These are phyloP conservation scores for Mylabris phalerata DNA, from an alignment of 1,140 invertebrate genomes.

Conservation along the genomic window DNA sequence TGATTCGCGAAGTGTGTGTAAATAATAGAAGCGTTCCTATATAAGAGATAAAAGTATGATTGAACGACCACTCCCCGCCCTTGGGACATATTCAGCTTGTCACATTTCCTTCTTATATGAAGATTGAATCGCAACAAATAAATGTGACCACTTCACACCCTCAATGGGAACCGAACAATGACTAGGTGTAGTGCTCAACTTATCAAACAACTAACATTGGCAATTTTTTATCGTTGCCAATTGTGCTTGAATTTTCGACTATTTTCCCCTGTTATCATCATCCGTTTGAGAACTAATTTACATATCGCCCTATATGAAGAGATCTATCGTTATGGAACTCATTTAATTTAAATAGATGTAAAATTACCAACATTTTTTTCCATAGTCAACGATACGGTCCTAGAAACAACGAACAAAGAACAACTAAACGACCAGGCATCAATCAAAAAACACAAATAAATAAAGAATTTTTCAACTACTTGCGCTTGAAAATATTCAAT, in stretches of 20 bases:
- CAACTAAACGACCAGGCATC: not conserved
- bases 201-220: conserved; percentile 5
- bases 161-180: conserved; percentile 23
- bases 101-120: conserved; percentile 34
- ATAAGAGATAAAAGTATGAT: conserved; percentile 37
- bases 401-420: too few species aligned
- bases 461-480: not conserved
- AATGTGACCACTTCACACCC: conserved; percentile 38
- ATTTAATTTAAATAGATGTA: conserved; percentile 16
- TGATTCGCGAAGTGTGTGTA: conserved; percentile 15
- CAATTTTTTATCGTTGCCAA: conserved; percentile 8
- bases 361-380: conserved; percentile 12
- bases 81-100: conserved; percentile 37
- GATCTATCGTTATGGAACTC: conserved; percentile 15
- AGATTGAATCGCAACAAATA: conserved; percentile 37
- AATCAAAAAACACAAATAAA: conserved; percentile 6
- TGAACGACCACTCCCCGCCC: conserved; percentile 31
- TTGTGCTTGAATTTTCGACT: conserved; percentile 10
- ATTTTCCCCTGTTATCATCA: not conserved
- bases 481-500: not conserved
- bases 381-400: not conserved
- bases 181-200: conserved; percentile 3
- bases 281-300: conserved; percentile 4
- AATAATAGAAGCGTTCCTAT: conserved; percentile 18
- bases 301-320: conserved; percentile 15